Conservation (phyloP, 2,797 vertebrate genomes). For the Acanthis flammea region DNA sequence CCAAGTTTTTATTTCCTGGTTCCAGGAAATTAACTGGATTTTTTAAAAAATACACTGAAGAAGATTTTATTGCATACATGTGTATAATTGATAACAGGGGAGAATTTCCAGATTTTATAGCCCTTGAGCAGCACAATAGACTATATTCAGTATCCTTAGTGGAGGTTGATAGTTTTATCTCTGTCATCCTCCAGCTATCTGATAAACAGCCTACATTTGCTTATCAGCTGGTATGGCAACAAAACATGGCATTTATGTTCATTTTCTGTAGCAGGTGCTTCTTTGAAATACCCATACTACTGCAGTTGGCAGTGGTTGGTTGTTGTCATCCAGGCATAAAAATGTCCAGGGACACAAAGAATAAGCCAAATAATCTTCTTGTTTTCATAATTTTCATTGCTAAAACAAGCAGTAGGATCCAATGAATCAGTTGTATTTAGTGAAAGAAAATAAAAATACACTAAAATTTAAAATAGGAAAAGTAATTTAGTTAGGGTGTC, state of each 20-base stretch:
- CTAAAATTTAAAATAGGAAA: background rate
- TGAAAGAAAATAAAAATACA: background rate
- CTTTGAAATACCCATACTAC: background rate
- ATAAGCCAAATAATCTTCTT: background rate
- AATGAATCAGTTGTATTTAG: background rate
- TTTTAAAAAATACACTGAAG: background rate
- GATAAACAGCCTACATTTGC: background rate
- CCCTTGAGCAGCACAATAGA: background rate
- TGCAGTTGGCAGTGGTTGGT: background rate
- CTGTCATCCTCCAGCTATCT: background rate
- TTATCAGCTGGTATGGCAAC: background rate
- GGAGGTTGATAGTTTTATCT: background rate
- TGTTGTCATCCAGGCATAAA: background rate
- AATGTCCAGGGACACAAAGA: background rate
- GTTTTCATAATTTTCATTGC: background rate
- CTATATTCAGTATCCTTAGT: background rate
- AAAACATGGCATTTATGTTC: background rate
- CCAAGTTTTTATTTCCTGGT: background rate
- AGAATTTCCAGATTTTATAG: background rate
- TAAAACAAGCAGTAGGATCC: background rate
- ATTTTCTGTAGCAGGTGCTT: background rate
- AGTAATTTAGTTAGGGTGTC: background rate
- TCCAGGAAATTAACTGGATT: background rate
- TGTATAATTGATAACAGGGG: background rate
- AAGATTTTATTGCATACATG: background rate